Percentiles rank a stretch among this genome's conserved stretches.
Evolutionary conservation across 2,113 vertebrate species (phyloP).

Genomic region (Illadopsis cleaveri): DNA sequence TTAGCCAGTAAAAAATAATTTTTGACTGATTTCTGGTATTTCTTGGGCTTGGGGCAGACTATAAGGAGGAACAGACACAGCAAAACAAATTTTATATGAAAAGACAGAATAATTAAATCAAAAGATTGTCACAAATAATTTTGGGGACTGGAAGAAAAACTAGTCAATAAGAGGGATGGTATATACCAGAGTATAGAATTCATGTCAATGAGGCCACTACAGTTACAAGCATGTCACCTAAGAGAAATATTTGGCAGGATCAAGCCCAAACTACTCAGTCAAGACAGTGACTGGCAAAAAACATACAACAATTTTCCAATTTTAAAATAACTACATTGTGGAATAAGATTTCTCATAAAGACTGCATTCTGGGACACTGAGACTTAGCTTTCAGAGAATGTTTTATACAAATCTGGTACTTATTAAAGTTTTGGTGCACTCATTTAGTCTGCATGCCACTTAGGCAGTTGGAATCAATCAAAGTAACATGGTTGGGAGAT

Average conservation of each 20-base stretch:
- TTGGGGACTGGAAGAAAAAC: not conserved
- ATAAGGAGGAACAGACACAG: not conserved
- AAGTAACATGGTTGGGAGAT: not conserved
- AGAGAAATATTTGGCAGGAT: not conserved
- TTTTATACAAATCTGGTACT: slow-evolving; percentile 19
- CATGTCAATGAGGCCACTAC: not conserved
- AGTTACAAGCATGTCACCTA: not conserved
- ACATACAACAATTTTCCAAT: not conserved
- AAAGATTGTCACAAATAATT: slow-evolving; percentile 9
- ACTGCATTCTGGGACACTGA: not conserved
- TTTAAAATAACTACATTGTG: not conserved
- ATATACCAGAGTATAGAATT: not conserved
- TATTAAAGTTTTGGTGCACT: not conserved
- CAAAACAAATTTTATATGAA: not conserved
- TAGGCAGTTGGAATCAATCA: not conserved
- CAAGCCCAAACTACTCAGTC: not conserved
- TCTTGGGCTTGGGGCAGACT: not conserved
- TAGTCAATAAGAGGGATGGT: not conserved
- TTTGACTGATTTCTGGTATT: not conserved
- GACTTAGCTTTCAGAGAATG: not conserved
- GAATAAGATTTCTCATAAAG: slow-evolving; percentile 15
- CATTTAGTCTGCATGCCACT: slow-evolving; percentile 5
- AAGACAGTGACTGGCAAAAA: slow-evolving; percentile 26
- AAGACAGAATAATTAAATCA: slow-evolving; percentile 14
- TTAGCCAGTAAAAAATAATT: not conserved